Conservation (phyloP, 2,113 vertebrate species). For the Phylloscopus trochiloides region DNA sequence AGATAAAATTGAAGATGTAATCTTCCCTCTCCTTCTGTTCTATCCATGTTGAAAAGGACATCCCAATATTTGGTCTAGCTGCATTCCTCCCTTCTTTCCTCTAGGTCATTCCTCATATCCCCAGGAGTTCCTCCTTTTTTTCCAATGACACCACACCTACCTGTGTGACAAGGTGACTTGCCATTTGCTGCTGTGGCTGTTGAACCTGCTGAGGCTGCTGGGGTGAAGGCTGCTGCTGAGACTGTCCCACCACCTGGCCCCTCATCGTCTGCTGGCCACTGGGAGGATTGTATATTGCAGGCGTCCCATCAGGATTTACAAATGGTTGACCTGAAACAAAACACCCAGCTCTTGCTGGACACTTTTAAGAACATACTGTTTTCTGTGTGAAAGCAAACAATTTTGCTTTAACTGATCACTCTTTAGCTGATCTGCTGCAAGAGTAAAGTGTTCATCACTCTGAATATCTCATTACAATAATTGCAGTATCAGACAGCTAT, state of each 20-base stretch:
- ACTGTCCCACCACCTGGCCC: conserved; percentile 74
- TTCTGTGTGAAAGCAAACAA: background rate
- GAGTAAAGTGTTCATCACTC: background rate
- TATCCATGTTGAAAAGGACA: background rate
- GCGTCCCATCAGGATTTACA: conserved; percentile 92
- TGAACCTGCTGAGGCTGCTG: conserved; percentile 79
- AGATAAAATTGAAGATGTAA: background rate
- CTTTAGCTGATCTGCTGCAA: background rate
- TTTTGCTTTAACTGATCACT: background rate
- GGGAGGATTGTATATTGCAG: conserved; percentile 93
- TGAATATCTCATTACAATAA: background rate
- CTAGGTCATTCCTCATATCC: background rate
- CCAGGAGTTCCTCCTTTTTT: background rate
- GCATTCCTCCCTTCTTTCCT: background rate
- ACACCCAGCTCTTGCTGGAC: background rate
- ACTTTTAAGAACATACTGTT: background rate
- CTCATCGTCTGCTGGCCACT: conserved; percentile 82
- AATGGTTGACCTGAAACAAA: conserved; percentile 88
- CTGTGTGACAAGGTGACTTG: conserved; percentile 81
- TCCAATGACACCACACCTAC: conserved; percentile 73
- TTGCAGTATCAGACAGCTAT: background rate
- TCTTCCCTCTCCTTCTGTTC: background rate
- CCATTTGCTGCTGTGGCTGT: conserved; percentile 77
- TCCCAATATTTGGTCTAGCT: background rate
- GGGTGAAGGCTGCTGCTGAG: conserved; percentile 72